A percentile compares a stretch with the other conserved stretches of the same genome.
Evolutionary conservation across 2,888 invertebrate genomes (phyloP).

Genomic region (Tricholauxania praeusta): DNA sequence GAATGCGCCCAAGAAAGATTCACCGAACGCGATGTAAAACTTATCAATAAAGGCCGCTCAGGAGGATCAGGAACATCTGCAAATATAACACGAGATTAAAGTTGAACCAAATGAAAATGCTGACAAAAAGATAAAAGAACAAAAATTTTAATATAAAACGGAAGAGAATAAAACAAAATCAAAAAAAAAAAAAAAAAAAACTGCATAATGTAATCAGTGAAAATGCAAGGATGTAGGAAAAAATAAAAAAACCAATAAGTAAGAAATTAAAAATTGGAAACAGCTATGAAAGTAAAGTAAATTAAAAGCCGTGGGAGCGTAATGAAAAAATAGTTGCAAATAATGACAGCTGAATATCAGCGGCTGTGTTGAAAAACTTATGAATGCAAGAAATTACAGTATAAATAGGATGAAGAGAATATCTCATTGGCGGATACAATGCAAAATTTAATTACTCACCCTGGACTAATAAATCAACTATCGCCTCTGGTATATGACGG

Average conservation of each 20-base stretch:
- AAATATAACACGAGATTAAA: background rate
- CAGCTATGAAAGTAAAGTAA: no score
- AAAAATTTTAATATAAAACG: background rate
- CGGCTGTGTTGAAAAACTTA: no score
- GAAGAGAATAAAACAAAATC: background rate
- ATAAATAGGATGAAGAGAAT: no score
- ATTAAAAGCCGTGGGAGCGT: background rate
- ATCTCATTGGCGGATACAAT: no score
- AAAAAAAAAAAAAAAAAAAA: conserved; percentile 33
- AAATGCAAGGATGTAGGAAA: background rate
- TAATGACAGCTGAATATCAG: no score
- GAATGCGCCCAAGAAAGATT: conserved; percentile 82
- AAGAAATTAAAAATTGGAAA: background rate
- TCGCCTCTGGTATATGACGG: conserved; percentile 75
- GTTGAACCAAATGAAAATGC: background rate
- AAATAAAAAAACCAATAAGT: background rate
- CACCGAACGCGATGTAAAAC: conserved; percentile 79
- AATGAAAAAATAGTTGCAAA: no score
- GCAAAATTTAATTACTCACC: conserved; percentile 69
- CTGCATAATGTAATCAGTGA: conserved; percentile 45
- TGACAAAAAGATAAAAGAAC: conserved; percentile 21
- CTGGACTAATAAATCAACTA: conserved; percentile 76
- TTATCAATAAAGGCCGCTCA: conserved; percentile 77
- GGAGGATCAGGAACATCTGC: conserved; percentile 79
- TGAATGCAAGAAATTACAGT: no score